phyloP scores from a whole-genome alignment of 2,888 invertebrate genomes.

The Eupithecia pulchellata region DNA sequence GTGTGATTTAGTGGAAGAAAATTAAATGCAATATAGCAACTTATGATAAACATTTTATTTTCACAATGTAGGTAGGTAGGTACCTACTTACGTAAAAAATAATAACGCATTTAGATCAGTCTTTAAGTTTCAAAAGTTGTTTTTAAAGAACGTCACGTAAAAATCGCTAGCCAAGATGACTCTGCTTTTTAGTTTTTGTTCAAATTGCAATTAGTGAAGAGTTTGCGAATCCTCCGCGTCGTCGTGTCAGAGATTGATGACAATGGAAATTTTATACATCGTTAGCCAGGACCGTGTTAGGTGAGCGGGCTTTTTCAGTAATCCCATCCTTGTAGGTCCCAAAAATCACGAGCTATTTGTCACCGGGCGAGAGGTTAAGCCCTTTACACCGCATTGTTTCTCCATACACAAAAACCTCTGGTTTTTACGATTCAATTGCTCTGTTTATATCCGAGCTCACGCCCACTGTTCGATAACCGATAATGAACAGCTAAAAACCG shows the following conservation, averaged over 20 bases:
- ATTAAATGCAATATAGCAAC: background rate
- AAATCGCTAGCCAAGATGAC: conserved; percentile 79
- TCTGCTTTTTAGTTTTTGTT: conserved; percentile 83
- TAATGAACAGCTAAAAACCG: conserved; percentile 65
- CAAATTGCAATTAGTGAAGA: conserved; percentile 85
- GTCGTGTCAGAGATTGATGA: conserved; percentile 85
- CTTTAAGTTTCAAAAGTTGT: conserved; percentile 55
- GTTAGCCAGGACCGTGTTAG: conserved; percentile 82
- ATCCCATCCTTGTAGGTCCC: conserved; percentile 72
- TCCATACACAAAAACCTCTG: conserved; percentile 48
- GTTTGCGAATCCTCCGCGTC: conserved; percentile 82
- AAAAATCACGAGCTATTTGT: conserved; percentile 62
- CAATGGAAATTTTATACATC: conserved; percentile 86
- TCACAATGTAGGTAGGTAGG: background rate
- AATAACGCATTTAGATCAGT: conserved; percentile 27
- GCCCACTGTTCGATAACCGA: conserved; percentile 54
- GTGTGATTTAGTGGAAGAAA: background rate
- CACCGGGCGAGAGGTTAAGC: conserved; percentile 62
- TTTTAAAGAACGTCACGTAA: conserved; percentile 72
- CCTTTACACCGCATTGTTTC: conserved; percentile 50
- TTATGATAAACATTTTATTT: background rate
- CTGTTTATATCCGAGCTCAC: conserved; percentile 42
- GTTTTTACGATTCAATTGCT: conserved; percentile 33
- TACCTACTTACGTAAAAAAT: background rate
- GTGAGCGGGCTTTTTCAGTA: conserved; percentile 80